Percentiles rank a stretch among this genome's conserved stretches.
Conservation (phyloP, 1,140 invertebrate species). For the Elysia chlorotica region DNA sequence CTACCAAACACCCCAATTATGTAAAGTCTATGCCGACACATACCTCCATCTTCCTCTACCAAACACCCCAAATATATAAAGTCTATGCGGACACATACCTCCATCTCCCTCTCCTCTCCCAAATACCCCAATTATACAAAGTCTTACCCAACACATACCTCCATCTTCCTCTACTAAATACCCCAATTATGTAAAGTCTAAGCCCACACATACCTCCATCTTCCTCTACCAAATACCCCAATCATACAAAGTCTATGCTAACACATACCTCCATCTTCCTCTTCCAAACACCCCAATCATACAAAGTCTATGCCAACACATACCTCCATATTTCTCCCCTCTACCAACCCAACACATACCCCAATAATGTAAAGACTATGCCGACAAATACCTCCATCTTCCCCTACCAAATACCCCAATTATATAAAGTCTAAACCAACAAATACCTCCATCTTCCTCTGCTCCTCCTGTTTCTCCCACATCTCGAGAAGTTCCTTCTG, state of each 20-base stretch:
- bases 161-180: neutral
- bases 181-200: neutral
- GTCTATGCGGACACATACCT: neutral
- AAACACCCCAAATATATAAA: too few relatives aligned
- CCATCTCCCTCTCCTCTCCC: neutral
- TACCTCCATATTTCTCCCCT: too few relatives aligned
- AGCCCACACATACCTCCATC: neutral
- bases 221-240: neutral
- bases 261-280: neutral
- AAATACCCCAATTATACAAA: neutral
- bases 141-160: neutral
- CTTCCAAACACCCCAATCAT: neutral
- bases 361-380: too few relatives aligned
- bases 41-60: too few relatives aligned
- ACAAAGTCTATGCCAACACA: neutral
- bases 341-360: too few relatives aligned
- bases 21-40: too few relatives aligned
- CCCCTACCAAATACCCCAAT: neutral
- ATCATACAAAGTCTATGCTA: neutral
- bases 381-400: too few relatives aligned
- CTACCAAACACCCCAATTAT: too few relatives aligned
- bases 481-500: constrained; percentile 24
- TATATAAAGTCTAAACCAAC: too few relatives aligned
- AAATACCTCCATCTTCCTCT: neutral
- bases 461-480: constrained; percentile 1